Conservation (phyloP, 2,113 vertebrate species). For the Sturnira hondurensis region DNA sequence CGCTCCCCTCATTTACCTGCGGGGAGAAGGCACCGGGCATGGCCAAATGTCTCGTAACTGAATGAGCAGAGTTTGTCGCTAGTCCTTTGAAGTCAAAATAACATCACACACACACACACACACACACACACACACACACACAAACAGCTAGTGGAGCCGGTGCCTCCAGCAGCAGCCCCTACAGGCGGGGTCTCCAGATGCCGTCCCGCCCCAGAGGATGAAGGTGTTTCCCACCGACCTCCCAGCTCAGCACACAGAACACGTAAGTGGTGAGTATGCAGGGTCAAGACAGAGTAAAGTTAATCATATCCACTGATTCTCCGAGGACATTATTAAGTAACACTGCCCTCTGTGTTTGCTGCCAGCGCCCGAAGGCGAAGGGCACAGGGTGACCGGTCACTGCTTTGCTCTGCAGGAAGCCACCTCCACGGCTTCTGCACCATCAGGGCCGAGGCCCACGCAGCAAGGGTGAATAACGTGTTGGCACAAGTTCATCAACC, state of each 20-base stretch:
- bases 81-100: neutral
- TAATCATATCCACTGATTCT: accelerated
- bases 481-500: too few species aligned
- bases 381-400: accelerated
- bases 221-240: accelerated
- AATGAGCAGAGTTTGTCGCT: accelerated
- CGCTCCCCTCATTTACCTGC: neutral
- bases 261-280: accelerated
- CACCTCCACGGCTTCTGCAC: accelerated
- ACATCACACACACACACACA: too few species aligned
- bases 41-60: accelerated
- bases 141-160: neutral
- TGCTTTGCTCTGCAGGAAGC: accelerated
- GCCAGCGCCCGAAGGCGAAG: accelerated
- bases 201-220: accelerated
- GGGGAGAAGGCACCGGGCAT: neutral
- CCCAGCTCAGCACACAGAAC: too few species aligned
- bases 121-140: too few species aligned
- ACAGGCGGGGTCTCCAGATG: accelerated
- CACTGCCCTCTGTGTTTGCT: neutral
- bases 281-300: neutral
- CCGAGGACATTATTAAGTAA: neutral
- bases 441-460: accelerated
- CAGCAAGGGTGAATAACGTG: accelerated
- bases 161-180: accelerated